A percentile compares a stretch with the other conserved stretches of the same genome.
Evolutionary conservation across 2,797 vertebrate species (phyloP).

Genomic region (Lacerta viridis): DNA sequence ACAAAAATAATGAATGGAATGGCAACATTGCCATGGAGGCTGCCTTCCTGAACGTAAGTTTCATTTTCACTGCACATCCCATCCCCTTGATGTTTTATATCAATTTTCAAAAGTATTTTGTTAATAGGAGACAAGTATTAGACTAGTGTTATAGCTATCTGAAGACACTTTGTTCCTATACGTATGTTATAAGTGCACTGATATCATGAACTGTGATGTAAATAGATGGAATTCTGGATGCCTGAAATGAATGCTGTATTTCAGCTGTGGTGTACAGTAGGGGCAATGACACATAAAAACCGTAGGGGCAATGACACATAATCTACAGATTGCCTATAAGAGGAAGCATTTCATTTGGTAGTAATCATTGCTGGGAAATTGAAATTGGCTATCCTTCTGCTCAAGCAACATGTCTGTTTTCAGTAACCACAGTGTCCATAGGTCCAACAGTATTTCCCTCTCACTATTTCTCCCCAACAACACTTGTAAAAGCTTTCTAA

Average conservation of each 20-base stretch:
- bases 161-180: constrained; percentile 35
- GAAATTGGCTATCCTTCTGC: background rate
- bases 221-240: no score
- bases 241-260: background rate
- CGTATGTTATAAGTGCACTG: constrained; percentile 32
- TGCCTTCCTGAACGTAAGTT: constrained; percentile 54
- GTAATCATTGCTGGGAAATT: background rate
- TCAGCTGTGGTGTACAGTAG: background rate
- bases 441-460: constrained; percentile 10
- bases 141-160: constrained; percentile 49
- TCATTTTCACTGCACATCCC: constrained; percentile 49
- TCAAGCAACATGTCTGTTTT: background rate
- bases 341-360: background rate
- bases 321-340: background rate
- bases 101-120: constrained; percentile 61
- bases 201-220: no score
- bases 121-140: constrained; percentile 52
- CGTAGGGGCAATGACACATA: no score
- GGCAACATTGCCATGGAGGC: constrained; percentile 44
- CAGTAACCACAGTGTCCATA: background rate
- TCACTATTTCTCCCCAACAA: background rate
- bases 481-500: background rate
- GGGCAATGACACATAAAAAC: no score
- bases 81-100: constrained; percentile 55
- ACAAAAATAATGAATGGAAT: constrained; percentile 57